Base-by-base conservation (phyloP, 2,797 vertebrate species). In the Enteromius unitaeniatus region DNA sequence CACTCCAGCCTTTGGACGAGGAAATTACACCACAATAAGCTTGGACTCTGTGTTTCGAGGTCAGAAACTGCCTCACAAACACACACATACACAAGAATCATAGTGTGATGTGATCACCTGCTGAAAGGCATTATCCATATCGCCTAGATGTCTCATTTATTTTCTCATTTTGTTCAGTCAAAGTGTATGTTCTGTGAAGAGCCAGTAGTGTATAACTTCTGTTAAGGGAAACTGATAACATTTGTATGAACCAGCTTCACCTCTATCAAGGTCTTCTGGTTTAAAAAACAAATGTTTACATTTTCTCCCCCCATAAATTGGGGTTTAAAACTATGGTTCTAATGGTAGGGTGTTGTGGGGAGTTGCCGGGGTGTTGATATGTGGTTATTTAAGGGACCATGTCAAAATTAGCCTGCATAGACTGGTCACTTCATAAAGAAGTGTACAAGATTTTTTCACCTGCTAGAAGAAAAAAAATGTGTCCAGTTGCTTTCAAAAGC, bases 21-120 rank as follows among this genome's bases (percentile, higher is more conserved):
- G 92, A 94, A 95, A 94, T 93, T 93, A 94, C 93, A 93, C 92
- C 92, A 94, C 93, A 94, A 95, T 94, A 93, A 95, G 92, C 93
- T 92, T 91, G 91, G 92, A 92, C 93, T 94, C 92, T 92, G 65
- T 70, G 92, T 92, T 92, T 92, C 90, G 89, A 88, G 92, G 90
- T 90, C 90, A 93, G 90, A 92, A 92, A 92, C 89, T 91, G 89
- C 90, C 91, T 90, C 87, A 88, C 87, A 91, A 87, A 90, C 89
- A 92, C 89, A 79, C 65, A 84, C 37, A 91, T 89, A 62, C 68
- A 82, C 69, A 81, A 11, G 65, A 40, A 26, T 34, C 45, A 77
- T n/a, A 60, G 49, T 55, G 60, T 37, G 37, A 68, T 70, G 49
- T 37, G 74, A 83, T 83, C 65, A 78, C 53, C 53, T 70, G 75